Percentiles rank a stretch among this genome's conserved stretches.
Conservation (phyloP, 2,113 vertebrate genomes). For the Thinocorus orbignyianus region DNA sequence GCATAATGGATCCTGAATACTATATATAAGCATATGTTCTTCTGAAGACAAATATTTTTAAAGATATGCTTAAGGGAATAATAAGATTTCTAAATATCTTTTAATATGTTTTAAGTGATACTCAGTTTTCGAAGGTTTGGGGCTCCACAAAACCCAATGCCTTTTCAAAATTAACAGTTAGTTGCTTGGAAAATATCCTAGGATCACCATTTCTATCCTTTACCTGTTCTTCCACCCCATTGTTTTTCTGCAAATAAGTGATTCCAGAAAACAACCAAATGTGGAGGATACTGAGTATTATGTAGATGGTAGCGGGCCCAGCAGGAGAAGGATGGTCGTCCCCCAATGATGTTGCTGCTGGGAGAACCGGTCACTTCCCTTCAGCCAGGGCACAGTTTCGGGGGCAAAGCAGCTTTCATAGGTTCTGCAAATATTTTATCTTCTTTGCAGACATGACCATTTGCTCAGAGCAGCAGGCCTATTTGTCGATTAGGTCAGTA, state of each 20-base stretch:
- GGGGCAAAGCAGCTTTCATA: background rate
- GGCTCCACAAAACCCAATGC: background rate
- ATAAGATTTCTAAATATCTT: background rate
- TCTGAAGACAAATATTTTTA: background rate
- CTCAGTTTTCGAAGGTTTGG: background rate
- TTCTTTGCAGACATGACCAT: background rate
- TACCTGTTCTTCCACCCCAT: background rate
- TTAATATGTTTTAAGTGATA: background rate
- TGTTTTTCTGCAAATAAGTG: background rate
- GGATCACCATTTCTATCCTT: background rate
- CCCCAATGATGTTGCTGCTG: background rate
- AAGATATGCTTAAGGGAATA: background rate
- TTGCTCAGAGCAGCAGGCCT: background rate
- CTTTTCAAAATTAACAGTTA: background rate
- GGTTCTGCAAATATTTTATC: background rate
- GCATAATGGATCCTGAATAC: background rate
- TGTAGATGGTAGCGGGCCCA: background rate
- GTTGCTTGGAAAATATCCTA: background rate
- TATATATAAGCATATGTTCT: background rate
- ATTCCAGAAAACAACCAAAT: background rate
- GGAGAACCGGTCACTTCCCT: background rate
- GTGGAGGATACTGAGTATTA: background rate
- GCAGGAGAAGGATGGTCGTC: background rate
- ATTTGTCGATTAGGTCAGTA: background rate
- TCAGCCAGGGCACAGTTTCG: background rate